These are phyloP conservation scores for Dorcus hopei DNA, from an alignment of 2,888 invertebrate species.

Conservation along the genomic window DNA sequence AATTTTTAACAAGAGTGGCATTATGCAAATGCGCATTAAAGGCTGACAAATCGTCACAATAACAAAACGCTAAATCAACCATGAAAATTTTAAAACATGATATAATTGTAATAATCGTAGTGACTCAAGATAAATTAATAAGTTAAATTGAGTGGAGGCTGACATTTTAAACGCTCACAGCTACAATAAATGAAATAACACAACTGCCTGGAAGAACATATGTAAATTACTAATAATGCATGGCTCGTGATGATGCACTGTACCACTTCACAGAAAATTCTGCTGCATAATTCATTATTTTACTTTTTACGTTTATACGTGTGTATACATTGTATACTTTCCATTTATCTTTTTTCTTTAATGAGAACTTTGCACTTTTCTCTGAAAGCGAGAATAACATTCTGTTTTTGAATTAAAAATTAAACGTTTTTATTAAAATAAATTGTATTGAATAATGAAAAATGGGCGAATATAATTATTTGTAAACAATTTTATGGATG, in stretches of 20 bases:
- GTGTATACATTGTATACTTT: not conserved
- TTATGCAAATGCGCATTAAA: constrained; percentile 1
- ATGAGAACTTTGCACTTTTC: too few species aligned
- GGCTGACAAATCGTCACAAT: not conserved
- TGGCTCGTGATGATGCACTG: constrained; percentile 4
- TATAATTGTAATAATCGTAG: constrained; percentile 20
- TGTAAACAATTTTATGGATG: too few species aligned
- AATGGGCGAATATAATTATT: too few species aligned
- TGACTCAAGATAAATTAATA: constrained; percentile 26
- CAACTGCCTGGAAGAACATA: constrained; percentile 4
- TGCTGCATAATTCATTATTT: constrained; percentile 6
- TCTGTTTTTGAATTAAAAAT: too few species aligned
- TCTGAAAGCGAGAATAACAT: too few species aligned
- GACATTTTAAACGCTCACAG: constrained; percentile 19
- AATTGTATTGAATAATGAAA: too few species aligned
- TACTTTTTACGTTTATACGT: not conserved
- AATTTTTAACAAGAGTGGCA: not conserved
- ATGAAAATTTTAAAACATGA: constrained; percentile 26
- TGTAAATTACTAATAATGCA: constrained; percentile 7
- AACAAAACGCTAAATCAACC: constrained; percentile 20
- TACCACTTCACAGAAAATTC: constrained; percentile 7
- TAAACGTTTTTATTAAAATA: too few species aligned
- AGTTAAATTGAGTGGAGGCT: constrained; percentile 25
- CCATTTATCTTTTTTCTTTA: not conserved
- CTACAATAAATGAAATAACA: constrained; percentile 18